Evolutionary conservation across 2,888 invertebrate species (phyloP).

Genomic region (Melieria omissa): DNA sequence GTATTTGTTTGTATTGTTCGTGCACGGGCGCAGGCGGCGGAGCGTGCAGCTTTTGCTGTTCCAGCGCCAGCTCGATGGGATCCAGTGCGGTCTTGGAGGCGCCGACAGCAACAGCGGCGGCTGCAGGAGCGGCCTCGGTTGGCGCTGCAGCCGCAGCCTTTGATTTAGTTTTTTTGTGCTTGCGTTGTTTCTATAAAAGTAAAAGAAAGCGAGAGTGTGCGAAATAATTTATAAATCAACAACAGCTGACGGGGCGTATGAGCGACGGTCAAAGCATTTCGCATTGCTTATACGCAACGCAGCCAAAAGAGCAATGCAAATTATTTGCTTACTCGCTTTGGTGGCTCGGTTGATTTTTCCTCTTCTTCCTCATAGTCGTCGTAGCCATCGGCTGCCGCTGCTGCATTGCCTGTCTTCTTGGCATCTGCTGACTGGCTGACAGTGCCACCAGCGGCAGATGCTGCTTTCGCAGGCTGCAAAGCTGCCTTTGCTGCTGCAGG

Average conservation of each 20-base stretch:
- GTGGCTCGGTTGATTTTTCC: conserved; percentile 60
- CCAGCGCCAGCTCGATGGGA: conserved; percentile 53
- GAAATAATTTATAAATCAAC: background rate
- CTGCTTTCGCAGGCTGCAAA: background rate
- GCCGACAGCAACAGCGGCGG: background rate
- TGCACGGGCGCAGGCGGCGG: conserved; percentile 55
- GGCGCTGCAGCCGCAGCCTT: conserved; percentile 43
- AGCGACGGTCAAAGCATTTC: background rate
- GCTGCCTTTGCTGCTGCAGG: conserved; percentile 24
- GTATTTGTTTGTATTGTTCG: conserved; percentile 65
- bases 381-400: conserved; percentile 48
- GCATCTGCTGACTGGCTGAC: background rate
- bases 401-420: background rate
- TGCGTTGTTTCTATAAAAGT: conserved; percentile 54
- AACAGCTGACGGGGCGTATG: conserved; percentile 2
- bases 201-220: background rate
- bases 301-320: background rate
- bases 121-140: conserved; percentile 43
- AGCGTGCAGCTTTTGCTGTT: conserved; percentile 48
- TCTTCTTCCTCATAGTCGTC: conserved; percentile 60
- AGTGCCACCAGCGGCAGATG: conserved; percentile 23
- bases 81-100: conserved; percentile 36
- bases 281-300: conserved; percentile 12
- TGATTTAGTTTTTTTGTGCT: conserved; percentile 58
- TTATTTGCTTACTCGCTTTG: conserved; percentile 54